Evolutionary conservation across 1,140 invertebrate genomes (phyloP).

Genomic region (Lepidurus couesii): DNA sequence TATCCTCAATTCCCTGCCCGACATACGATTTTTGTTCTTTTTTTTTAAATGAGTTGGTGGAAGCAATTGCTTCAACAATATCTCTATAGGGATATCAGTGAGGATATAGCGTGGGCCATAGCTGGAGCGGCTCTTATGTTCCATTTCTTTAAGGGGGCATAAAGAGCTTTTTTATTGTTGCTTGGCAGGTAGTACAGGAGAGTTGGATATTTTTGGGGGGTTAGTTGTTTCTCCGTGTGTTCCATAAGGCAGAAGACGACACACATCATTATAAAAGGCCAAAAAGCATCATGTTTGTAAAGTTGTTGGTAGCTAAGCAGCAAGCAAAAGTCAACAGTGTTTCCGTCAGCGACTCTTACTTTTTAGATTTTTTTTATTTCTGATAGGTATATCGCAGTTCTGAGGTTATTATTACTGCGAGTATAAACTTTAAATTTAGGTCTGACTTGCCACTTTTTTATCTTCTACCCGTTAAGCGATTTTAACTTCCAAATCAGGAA

Average conservation of each 20-base stretch:
- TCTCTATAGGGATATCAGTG: conserved; percentile 4
- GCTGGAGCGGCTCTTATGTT: not conserved
- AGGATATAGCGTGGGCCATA: not conserved
- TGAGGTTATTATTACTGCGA: too few species aligned
- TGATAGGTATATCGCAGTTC: too few species aligned
- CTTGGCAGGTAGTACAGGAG: not conserved
- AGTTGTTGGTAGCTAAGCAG: not conserved
- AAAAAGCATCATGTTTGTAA: not conserved
- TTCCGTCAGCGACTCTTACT: not conserved
- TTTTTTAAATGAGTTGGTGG: not conserved
- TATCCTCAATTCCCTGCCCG: not conserved
- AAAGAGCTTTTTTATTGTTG: conserved; percentile 16
- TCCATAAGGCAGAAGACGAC: not conserved
- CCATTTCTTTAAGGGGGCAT: not conserved
- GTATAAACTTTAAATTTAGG: too few species aligned
- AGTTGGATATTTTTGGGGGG: not conserved
- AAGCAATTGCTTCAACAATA: not conserved
- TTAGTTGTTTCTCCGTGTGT: not conserved
- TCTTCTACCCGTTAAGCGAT: too few species aligned
- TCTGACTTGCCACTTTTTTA: too few species aligned
- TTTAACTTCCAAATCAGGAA: too few species aligned
- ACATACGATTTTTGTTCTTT: too few species aligned
- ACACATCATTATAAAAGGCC: conserved; percentile 9
- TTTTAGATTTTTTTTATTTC: not conserved
- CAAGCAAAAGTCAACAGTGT: not conserved